Base-by-base conservation (phyloP, 2,888 invertebrate genomes). In the Cephus spinipes region DNA sequence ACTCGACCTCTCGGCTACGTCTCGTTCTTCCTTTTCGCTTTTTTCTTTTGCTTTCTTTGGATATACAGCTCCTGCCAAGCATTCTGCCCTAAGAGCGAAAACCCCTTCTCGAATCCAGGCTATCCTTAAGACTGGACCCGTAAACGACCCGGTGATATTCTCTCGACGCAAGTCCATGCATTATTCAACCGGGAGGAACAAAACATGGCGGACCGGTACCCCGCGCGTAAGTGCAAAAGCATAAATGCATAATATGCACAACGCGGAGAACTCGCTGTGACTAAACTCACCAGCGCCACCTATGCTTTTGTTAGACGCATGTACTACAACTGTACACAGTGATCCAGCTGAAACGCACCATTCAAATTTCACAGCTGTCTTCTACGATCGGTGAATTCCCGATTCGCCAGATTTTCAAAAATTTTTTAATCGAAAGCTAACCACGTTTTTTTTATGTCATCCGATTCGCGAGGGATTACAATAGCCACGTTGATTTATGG, bases 211-310 rank as follows among this genome's bases (percentile, higher is more conserved):
- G 23, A 55, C 33, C 30, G 68, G 35, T 32, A 69, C 74, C 55
- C 68, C 32, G 33, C 31, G n/a, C 35, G 68, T 74, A 73, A 80
- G 77, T 74, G 78, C 69, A 78, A 79, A 78, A 73, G 79, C 78
- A 76, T 78, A 78, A 78, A 81, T 82, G 81, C 79, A 79, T 78
- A 73, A 77, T 75, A 73, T 76, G 73, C 79, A 55, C 55, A 55
- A 23, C 15, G 23, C 0, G 23, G 23, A 15, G 23, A 55, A 23
- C 23, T 55, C 55, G 6, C 55, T 55, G 55, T 23, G 55, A 0
- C 35, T 35, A 35, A 55, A 55, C 23, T 23, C 55, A 55, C 9
- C 55, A 55, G 55, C 23, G 55, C 23, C 23, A 15, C 23, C 55
- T 55, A 55, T 23, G 23, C 1, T 55, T 55, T 55, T 9, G 23